These are phyloP conservation scores for Coranthus polyacanthus DNA, from an alignment of 2,797 vertebrate genomes.

Conservation along the genomic window DNA sequence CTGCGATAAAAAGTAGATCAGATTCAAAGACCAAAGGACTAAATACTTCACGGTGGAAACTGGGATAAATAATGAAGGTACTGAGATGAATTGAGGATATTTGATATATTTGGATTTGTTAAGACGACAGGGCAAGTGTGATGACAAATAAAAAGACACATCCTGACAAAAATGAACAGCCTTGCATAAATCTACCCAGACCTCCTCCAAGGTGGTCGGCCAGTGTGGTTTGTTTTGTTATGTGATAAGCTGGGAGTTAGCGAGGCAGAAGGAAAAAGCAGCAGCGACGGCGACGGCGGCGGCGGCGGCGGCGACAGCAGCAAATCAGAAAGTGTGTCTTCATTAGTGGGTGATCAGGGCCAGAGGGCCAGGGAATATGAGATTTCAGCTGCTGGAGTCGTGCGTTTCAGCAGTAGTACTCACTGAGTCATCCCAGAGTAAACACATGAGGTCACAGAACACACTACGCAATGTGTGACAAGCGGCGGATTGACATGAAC, in stretches of 20 bases:
- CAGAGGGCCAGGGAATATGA: constrained; percentile 63
- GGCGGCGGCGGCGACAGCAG: no score
- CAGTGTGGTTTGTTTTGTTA: constrained; percentile 75
- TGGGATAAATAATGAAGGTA: constrained; percentile 19
- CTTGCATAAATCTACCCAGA: constrained; percentile 42
- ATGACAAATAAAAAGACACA: constrained; percentile 12
- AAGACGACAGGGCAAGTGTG: constrained; percentile 27
- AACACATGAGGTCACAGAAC: constrained; percentile 83
- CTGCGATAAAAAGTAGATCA: neutral
- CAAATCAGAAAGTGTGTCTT: constrained; percentile 67
- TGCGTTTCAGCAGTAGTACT: constrained; percentile 72
- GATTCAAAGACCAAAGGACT: constrained; percentile 26
- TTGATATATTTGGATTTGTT: constrained; percentile 40
- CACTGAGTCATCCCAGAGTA: constrained; percentile 71
- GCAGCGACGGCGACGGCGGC: constrained; percentile 37
- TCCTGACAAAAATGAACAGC: constrained; percentile 43
- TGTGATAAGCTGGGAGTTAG: constrained; percentile 70
- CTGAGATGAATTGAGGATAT: constrained; percentile 20
- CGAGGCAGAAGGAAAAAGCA: constrained; percentile 45
- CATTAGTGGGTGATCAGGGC: constrained; percentile 68
- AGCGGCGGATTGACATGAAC: constrained; percentile 30
- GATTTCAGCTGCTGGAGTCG: constrained; percentile 67
- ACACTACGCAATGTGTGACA: constrained; percentile 71
- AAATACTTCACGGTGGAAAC: constrained; percentile 26
- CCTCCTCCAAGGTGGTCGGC: constrained; percentile 67